Conservation (phyloP, 2,113 vertebrate species). For the Chinchilla lanigera region DNA sequence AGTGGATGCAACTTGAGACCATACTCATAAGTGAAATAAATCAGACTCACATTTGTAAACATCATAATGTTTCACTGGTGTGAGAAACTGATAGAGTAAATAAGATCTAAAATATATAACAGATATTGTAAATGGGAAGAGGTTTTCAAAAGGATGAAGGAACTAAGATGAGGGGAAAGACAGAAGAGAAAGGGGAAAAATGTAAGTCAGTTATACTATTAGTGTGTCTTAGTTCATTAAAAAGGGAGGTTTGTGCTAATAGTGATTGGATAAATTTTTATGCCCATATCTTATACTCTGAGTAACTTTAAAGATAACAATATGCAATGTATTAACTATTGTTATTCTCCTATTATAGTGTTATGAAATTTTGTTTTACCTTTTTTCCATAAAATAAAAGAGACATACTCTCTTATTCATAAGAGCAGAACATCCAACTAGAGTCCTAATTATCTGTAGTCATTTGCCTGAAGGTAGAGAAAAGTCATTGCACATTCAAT, state of each 20-base stretch:
- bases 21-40: neutral
- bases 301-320: neutral
- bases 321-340: neutral
- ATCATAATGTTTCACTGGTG: neutral
- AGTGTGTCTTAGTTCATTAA: neutral
- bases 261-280: neutral
- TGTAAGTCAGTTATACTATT: neutral
- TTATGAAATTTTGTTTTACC: neutral
- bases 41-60: neutral
- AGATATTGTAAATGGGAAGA: neutral
- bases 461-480: neutral
- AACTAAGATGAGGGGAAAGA: neutral
- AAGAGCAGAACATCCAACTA: neutral
- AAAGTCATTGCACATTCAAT: neutral
- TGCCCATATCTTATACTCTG: neutral
- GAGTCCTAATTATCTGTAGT: neutral
- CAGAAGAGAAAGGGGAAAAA: neutral
- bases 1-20: neutral
- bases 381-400: neutral
- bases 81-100: neutral
- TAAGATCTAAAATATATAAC: neutral
- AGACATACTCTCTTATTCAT: neutral
- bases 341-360: neutral
- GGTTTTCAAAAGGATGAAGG: neutral
- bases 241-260: neutral